Percentiles rank a stretch among this genome's conserved stretches.
phyloP scores from a whole-genome alignment of 2,797 vertebrate species.

The Pseudopleuronectes americanus region DNA sequence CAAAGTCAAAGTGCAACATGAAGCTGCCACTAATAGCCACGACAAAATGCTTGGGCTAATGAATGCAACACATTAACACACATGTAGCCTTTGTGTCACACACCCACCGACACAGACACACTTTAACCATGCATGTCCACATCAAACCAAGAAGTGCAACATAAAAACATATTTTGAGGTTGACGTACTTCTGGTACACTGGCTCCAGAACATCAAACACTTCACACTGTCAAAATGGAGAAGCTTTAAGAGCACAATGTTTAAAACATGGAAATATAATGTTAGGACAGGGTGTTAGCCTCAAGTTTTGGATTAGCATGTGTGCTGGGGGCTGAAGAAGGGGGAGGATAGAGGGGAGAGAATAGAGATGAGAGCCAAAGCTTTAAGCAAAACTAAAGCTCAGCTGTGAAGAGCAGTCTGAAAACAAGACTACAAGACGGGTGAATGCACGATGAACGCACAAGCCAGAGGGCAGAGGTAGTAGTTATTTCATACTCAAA shows the following conservation, averaged over 20 bases:
- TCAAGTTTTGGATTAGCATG: constrained; percentile 60
- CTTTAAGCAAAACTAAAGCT: constrained; percentile 66
- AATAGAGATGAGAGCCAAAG: constrained; percentile 42
- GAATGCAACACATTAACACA: constrained; percentile 51
- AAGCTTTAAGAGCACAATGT: constrained; percentile 51
- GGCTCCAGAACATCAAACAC: constrained; percentile 15
- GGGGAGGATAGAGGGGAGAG: constrained; percentile 3
- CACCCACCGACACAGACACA: neutral
- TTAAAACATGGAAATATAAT: constrained; percentile 59
- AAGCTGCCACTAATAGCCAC: constrained; percentile 52
- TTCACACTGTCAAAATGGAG: constrained; percentile 31
- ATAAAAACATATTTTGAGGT: constrained; percentile 10
- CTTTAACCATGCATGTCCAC: neutral
- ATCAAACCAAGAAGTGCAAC: constrained; percentile 7
- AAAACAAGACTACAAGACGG: constrained; percentile 61
- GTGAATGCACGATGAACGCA: constrained; percentile 69
- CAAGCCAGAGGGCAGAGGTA: constrained; percentile 47
- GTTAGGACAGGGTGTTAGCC: constrained; percentile 53
- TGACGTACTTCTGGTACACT: neutral
- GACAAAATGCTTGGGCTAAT: constrained; percentile 36
- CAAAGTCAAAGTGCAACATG: constrained; percentile 68
- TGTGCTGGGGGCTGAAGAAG: constrained; percentile 37
- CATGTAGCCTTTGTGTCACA: constrained; percentile 2
- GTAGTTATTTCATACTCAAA: constrained; percentile 37
- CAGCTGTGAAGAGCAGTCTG: constrained; percentile 66